Conservation (phyloP, 2,888 invertebrate genomes). For the Athrips mouffetella region DNA sequence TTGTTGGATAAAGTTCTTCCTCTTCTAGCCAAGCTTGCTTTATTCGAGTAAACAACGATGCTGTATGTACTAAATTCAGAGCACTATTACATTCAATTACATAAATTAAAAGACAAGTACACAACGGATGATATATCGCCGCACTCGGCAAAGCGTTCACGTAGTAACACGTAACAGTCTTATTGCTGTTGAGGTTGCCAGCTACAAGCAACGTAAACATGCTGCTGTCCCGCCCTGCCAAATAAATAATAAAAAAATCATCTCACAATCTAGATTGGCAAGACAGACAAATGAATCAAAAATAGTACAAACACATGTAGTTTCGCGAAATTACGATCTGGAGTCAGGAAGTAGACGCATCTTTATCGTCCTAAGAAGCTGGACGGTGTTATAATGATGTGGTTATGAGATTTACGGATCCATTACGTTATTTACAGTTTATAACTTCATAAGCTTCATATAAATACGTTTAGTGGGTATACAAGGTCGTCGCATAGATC, state of each 20-base stretch:
- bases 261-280: constrained; percentile 27
- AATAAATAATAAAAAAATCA: constrained; percentile 34
- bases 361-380: background rate
- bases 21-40: no score
- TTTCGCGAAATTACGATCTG: background rate
- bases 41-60: no score
- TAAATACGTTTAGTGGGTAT: background rate
- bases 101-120: background rate
- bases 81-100: no score
- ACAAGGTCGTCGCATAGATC: no score
- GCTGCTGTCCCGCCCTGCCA: constrained; percentile 48
- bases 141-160: constrained; percentile 34
- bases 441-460: background rate
- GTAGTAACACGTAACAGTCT: constrained; percentile 27
- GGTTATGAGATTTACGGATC: background rate
- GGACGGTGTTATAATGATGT: constrained; percentile 8
- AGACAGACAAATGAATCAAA: background rate
- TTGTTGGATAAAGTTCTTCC: no score
- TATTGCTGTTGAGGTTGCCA: constrained; percentile 43
- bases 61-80: no score
- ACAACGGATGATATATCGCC: constrained; percentile 34
- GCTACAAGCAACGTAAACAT: constrained; percentile 46
- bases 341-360: background rate
- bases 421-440: background rate
- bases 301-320: background rate